Percentiles rank a stretch among this genome's conserved stretches.
These are phyloP conservation scores for Bothrops alternatus DNA, from an alignment of 2,797 vertebrate species.

Conservation along the genomic window DNA sequence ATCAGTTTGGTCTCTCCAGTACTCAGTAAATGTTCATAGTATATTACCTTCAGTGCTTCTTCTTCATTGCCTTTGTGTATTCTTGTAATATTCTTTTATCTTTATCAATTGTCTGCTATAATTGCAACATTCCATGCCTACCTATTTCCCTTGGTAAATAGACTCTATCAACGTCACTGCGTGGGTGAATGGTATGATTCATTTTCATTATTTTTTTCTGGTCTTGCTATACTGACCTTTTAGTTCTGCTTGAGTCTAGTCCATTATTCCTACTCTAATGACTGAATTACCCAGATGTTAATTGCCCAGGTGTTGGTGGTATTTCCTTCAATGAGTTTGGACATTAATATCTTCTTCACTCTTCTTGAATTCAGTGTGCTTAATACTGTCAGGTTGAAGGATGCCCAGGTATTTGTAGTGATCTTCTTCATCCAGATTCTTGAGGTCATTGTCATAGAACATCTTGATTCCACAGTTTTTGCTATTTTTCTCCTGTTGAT, in stretches of 20 bases:
- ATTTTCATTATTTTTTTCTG: not conserved
- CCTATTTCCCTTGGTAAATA: not conserved
- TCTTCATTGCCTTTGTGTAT: not conserved
- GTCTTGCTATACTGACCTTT: not conserved
- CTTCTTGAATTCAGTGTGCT: not conserved
- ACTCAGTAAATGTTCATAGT: not conserved
- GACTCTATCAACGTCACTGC: not conserved
- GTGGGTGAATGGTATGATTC: not conserved
- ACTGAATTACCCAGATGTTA: not conserved
- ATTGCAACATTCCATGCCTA: not conserved
- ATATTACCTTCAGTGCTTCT: not conserved
- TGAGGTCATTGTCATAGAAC: not conserved
- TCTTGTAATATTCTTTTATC: not conserved
- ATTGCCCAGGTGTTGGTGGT: not conserved
- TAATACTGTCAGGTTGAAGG: not conserved
- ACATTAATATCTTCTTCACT: not conserved
- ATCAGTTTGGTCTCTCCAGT: not conserved
- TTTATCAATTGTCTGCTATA: not conserved
- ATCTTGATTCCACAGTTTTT: not conserved
- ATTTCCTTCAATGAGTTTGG: not conserved
- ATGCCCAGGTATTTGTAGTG: not conserved
- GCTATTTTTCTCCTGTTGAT: not conserved
- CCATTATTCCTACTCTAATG: not conserved
- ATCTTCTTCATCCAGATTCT: not conserved
- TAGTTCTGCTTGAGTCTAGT: not conserved